phyloP scores from a whole-genome alignment of 2,113 vertebrate genomes.

The Xenotilapia longispinis region DNA sequence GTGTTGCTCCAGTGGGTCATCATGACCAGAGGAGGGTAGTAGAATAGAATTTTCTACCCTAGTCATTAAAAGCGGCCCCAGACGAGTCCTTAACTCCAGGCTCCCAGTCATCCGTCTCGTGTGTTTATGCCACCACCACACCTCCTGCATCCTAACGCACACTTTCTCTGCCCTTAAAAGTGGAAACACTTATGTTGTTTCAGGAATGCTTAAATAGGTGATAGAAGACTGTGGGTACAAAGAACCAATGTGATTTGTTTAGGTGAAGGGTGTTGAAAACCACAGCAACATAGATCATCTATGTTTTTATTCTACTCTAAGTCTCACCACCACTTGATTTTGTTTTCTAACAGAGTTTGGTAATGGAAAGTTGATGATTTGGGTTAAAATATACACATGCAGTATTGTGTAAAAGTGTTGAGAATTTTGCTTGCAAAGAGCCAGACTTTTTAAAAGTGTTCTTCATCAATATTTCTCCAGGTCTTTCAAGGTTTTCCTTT shows the following conservation, averaged over 20 bases:
- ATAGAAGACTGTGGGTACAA: neutral
- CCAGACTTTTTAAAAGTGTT: neutral
- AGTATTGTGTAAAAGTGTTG: neutral
- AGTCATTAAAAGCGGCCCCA: neutral
- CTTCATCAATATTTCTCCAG: neutral
- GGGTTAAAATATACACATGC: neutral
- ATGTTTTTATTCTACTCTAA: neutral
- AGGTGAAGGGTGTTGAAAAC: neutral
- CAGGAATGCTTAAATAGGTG: neutral
- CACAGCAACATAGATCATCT: neutral
- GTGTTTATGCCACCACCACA: neutral
- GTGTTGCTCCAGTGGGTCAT: neutral
- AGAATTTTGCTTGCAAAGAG: neutral
- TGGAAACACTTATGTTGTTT: neutral
- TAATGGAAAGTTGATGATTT: neutral
- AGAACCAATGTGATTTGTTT: neutral
- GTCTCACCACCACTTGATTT: neutral
- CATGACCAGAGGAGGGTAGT: neutral
- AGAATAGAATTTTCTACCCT: neutral
- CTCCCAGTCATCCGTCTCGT: neutral
- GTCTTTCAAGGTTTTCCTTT: neutral
- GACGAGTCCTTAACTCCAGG: neutral
- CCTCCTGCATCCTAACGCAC: neutral
- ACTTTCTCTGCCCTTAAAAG: neutral
- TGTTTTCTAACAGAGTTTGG: neutral